These are phyloP conservation scores for Saturnia japonica DNA, from an alignment of 2,888 invertebrate species.

Conservation along the genomic window DNA sequence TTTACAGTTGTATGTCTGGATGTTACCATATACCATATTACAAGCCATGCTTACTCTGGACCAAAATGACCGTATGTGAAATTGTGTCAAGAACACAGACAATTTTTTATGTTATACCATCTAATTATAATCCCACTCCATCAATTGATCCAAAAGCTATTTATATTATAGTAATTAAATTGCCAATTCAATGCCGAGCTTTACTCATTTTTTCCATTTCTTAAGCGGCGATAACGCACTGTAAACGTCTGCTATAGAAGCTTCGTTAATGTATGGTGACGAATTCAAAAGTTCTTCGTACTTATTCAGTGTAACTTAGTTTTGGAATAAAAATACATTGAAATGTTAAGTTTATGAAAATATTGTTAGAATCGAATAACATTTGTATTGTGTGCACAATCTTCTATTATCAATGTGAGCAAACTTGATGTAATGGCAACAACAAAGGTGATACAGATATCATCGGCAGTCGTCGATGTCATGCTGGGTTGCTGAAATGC, in stretches of 20 bases:
- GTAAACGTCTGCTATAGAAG: neutral
- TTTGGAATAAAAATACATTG: constrained; percentile 5
- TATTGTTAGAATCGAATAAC: neutral
- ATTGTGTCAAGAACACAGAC: too few relatives aligned
- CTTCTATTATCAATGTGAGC: neutral
- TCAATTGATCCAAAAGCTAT: too few relatives aligned
- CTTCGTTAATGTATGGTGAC: neutral
- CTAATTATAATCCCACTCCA: too few relatives aligned
- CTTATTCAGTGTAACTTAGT: neutral
- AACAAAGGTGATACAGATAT: neutral
- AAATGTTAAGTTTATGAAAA: neutral
- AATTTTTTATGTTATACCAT: too few relatives aligned
- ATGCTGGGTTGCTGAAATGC: too few relatives aligned
- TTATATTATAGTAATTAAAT: neutral
- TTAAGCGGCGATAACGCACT: constrained; percentile 12
- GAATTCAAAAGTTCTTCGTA: neutral
- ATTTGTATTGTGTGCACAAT: neutral
- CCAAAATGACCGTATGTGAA: too few relatives aligned
- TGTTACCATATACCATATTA: too few relatives aligned
- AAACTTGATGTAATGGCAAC: neutral
- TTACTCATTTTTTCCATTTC: constrained; percentile 12
- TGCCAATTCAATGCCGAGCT: constrained; percentile 3
- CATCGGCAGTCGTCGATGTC: too few relatives aligned
- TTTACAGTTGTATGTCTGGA: too few relatives aligned
- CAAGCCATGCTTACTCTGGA: too few relatives aligned